Conservation (phyloP, 2,113 vertebrate species). For the Gavia stellata region DNA sequence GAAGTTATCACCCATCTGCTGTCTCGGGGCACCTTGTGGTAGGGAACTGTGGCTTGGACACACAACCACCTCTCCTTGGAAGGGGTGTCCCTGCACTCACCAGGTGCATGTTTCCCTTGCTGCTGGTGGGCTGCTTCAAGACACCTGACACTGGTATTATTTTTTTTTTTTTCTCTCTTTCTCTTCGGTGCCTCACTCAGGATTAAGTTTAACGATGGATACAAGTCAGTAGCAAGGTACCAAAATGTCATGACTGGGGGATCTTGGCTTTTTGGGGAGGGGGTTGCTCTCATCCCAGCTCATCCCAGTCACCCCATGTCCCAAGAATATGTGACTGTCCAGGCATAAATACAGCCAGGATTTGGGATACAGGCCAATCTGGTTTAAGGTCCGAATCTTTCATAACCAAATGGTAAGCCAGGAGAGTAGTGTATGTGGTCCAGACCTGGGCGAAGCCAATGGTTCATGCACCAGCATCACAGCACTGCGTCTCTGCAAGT, state of each 20-base stretch:
- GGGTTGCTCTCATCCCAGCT: not conserved
- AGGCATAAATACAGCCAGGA: rapidly evolving
- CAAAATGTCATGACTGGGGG: not conserved
- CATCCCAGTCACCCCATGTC: not conserved
- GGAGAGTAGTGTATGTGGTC: not conserved
- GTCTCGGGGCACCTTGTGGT: not conserved
- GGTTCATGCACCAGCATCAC: not conserved
- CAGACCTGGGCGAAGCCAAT: not conserved
- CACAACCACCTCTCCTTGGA: too few species aligned
- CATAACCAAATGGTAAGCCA: not conserved
- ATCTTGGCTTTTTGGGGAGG: not conserved
- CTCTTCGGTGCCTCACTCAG: slow-evolving; percentile 1
- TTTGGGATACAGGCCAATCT: not conserved
- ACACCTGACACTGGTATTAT: not conserved
- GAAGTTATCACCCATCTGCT: not conserved
- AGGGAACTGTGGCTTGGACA: not conserved
- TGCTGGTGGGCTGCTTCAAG: not conserved
- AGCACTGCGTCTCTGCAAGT: not conserved
- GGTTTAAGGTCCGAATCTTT: not conserved
- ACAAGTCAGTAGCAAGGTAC: slow-evolving; percentile 68
- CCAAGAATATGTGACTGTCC: rapidly evolving
- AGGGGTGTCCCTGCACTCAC: not conserved
- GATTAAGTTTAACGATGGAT: slow-evolving; percentile 60
- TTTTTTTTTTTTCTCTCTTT: not conserved
- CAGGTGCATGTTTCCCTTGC: not conserved